Evolutionary conservation across 2,888 invertebrate genomes (phyloP).

Genomic region (Pyrgus malvae): DNA sequence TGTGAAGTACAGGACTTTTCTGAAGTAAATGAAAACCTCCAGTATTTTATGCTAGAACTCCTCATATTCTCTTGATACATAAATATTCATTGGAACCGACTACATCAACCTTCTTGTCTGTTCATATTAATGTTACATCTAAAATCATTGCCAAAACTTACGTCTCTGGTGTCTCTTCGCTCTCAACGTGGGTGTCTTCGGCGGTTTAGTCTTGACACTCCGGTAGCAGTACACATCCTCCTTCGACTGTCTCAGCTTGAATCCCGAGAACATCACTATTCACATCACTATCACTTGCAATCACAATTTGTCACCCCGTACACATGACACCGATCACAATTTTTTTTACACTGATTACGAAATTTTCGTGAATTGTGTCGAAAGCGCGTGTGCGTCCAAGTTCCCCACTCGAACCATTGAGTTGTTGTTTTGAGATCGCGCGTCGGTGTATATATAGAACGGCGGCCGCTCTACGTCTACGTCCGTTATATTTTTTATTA

Average conservation of each 20-base stretch:
- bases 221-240: slow-evolving; percentile 76
- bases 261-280: slow-evolving; percentile 78
- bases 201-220: slow-evolving; percentile 78
- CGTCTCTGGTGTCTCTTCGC: slow-evolving; percentile 76
- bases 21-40: too few relatives aligned
- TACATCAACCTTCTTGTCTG: too few relatives aligned
- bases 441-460: slow-evolving; percentile 66
- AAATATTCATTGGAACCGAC: too few relatives aligned
- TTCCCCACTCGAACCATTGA: slow-evolving; percentile 22
- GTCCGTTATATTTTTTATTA: slow-evolving; percentile 60
- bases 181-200: slow-evolving; percentile 73
- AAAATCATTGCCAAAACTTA: slow-evolving; percentile 46
- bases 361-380: background rate
- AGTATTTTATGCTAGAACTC: too few relatives aligned
- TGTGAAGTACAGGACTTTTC: too few relatives aligned
- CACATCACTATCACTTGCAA: slow-evolving; percentile 8
- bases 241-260: slow-evolving; percentile 66
- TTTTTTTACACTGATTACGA: background rate
- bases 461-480: slow-evolving; percentile 51
- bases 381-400: slow-evolving; percentile 19
- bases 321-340: background rate
- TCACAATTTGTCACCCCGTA: background rate
- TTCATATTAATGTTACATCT: too few relatives aligned
- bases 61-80: too few relatives aligned
- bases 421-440: slow-evolving; percentile 67